Conservation (phyloP, 2,113 vertebrate genomes). For the Pygoscelis adeliae region DNA sequence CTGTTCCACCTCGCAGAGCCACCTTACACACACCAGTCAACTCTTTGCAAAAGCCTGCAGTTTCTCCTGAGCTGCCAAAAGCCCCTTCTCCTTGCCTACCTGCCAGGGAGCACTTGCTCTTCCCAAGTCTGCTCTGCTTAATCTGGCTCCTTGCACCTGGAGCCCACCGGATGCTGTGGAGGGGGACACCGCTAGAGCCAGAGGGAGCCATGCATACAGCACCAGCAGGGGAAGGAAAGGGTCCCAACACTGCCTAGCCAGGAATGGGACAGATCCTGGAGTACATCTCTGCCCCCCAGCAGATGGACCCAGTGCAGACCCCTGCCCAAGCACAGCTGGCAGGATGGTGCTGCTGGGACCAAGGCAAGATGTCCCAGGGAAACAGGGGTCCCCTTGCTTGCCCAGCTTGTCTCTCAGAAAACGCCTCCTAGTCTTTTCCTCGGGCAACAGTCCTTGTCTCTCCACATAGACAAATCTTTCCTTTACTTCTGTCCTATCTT, state of each 20-base stretch:
- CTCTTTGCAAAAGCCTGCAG: background rate
- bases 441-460: background rate
- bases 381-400: background rate
- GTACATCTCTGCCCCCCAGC: background rate
- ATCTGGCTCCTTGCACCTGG: background rate
- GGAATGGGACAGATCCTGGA: background rate
- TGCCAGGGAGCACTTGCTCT: background rate
- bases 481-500: background rate
- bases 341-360: background rate
- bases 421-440: background rate
- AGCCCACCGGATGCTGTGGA: fast-evolving
- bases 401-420: background rate
- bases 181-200: background rate
- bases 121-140: background rate
- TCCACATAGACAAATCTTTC: background rate
- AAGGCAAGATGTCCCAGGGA: background rate
- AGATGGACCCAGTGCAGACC: background rate
- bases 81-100: background rate
- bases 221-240: background rate
- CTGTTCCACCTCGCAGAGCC: background rate
- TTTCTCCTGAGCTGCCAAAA: background rate
- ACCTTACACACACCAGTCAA: background rate
- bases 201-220: background rate
- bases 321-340: background rate
- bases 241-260: background rate